These are phyloP conservation scores for Agonopterix heracliana DNA, from an alignment of 2,888 invertebrate species.

Conservation along the genomic window DNA sequence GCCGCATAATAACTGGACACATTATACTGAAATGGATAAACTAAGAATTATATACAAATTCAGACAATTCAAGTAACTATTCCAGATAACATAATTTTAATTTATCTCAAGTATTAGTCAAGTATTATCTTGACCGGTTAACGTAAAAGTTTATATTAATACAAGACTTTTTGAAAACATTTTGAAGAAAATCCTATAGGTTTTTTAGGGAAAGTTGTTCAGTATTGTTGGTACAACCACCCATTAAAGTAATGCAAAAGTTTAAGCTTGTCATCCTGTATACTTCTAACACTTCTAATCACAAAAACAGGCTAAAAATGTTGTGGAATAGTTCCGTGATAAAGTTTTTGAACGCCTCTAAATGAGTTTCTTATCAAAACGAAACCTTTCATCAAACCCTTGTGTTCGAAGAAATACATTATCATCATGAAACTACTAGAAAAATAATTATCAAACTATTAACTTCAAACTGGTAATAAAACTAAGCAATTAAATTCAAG, in stretches of 20 bases:
- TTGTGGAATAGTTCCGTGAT: background rate
- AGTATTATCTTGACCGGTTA: too few species aligned
- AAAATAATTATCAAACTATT: conserved; percentile 9
- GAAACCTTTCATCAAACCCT: background rate
- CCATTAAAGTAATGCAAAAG: background rate
- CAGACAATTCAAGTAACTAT: too few species aligned
- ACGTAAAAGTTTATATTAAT: too few species aligned
- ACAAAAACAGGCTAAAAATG: background rate
- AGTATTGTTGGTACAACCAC: background rate
- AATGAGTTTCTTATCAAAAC: background rate
- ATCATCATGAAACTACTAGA: conserved; percentile 8
- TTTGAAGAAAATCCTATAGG: too few species aligned
- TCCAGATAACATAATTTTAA: too few species aligned
- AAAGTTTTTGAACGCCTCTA: background rate
- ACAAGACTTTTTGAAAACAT: too few species aligned
- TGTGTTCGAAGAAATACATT: background rate
- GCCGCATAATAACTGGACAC: background rate
- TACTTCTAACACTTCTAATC: background rate
- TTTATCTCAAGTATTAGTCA: too few species aligned
- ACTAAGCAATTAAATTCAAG: conserved; percentile 15
- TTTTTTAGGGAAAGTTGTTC: background rate
- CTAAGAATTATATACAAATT: too few species aligned
- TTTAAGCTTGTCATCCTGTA: too few species aligned
- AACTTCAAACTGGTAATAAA: conserved; percentile 13
- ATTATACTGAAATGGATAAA: too few species aligned